phyloP scores from a whole-genome alignment of 2,797 vertebrate species.

The Sebastes minor region DNA sequence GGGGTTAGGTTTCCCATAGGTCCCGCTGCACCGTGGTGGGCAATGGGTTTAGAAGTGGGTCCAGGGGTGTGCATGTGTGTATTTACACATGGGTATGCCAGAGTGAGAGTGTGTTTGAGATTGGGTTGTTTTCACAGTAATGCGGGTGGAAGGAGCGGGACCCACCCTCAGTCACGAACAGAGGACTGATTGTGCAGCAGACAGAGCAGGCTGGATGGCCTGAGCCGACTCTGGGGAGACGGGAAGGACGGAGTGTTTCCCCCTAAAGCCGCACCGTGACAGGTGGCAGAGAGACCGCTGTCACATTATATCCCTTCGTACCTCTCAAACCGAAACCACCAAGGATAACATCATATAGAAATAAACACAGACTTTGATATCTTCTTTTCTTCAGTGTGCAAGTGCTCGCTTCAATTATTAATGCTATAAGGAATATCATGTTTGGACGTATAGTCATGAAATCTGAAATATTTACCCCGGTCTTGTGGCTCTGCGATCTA shows the following conservation, averaged over 20 bases:
- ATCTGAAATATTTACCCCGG: slow-evolving; percentile 12
- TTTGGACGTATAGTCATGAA: slow-evolving; percentile 38
- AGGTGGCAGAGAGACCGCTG: slow-evolving; percentile 74
- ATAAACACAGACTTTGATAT: slow-evolving; percentile 47
- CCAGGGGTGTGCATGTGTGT: slow-evolving; percentile 64
- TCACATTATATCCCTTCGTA: slow-evolving; percentile 57
- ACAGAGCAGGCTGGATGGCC: slow-evolving; percentile 56
- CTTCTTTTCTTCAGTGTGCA: slow-evolving; percentile 4
- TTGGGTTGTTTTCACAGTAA: slow-evolving; percentile 80
- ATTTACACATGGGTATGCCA: slow-evolving; percentile 68
- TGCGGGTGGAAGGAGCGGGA: slow-evolving; percentile 69
- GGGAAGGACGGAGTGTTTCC: slow-evolving; percentile 56
- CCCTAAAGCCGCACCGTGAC: slow-evolving; percentile 64
- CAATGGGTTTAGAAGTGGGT: slow-evolving; percentile 72
- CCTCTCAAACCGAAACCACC: slow-evolving; percentile 37
- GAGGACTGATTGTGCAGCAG: slow-evolving; percentile 79
- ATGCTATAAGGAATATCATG: slow-evolving; percentile 6
- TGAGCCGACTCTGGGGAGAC: slow-evolving; percentile 49
- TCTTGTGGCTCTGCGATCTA: slow-evolving; percentile 41
- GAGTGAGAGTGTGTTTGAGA: slow-evolving; percentile 74
- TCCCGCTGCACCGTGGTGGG: slow-evolving; percentile 64
- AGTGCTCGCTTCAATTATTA: slow-evolving; percentile 26
- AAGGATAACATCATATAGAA: slow-evolving; percentile 28
- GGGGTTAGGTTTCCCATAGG: slow-evolving; percentile 75
- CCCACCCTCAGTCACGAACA: slow-evolving; percentile 78